These are phyloP conservation scores for Dastarcus helophoroides DNA, from an alignment of 2,888 invertebrate species.

Conservation along the genomic window DNA sequence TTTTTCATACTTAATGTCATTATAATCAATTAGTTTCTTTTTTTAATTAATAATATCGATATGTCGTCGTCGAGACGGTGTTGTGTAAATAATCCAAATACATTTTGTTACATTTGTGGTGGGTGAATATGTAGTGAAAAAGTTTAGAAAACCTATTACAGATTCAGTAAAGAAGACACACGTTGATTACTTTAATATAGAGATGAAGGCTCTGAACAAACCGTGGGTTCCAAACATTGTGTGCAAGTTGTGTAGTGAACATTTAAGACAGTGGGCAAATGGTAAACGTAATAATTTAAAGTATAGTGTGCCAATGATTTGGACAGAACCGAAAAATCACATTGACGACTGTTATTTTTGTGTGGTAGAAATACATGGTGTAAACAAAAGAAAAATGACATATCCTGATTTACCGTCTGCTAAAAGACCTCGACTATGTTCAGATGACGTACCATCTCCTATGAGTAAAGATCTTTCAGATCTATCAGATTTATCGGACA, in stretches of 20 bases:
- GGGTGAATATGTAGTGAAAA: slow-evolving; percentile 9
- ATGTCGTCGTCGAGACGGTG: too few species aligned
- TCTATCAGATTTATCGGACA: slow-evolving; percentile 6
- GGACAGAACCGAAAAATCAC: slow-evolving; percentile 3
- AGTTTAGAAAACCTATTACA: slow-evolving; percentile 8
- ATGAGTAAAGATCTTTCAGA: slow-evolving; percentile 9
- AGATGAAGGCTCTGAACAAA: slow-evolving; percentile 16
- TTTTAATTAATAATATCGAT: too few species aligned
- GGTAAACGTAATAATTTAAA: slow-evolving; percentile 9
- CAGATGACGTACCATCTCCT: slow-evolving; percentile 4
- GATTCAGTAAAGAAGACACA: slow-evolving; percentile 6
- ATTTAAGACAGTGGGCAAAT: slow-evolving; percentile 8
- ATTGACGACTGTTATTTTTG: slow-evolving; percentile 4
- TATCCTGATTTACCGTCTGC: slow-evolving; percentile 4
- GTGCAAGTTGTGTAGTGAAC: slow-evolving; percentile 5
- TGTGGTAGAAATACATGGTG: slow-evolving; percentile 4
- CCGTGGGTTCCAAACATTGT: slow-evolving; percentile 8
- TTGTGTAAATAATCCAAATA: slow-evolving; percentile 6
- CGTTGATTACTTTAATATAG: slow-evolving; percentile 7
- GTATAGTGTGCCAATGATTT: slow-evolving; percentile 5
- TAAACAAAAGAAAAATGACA: slow-evolving; percentile 5
- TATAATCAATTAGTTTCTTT: too few species aligned
- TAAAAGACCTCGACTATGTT: slow-evolving; percentile 3
- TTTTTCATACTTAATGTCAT: too few species aligned
- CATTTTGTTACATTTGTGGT: slow-evolving; percentile 9